Evolutionary conservation across 1,140 invertebrate species (phyloP), one percentile per base, ranked within the genome.

Genomic region (Palaemon carinicauda): DNA sequence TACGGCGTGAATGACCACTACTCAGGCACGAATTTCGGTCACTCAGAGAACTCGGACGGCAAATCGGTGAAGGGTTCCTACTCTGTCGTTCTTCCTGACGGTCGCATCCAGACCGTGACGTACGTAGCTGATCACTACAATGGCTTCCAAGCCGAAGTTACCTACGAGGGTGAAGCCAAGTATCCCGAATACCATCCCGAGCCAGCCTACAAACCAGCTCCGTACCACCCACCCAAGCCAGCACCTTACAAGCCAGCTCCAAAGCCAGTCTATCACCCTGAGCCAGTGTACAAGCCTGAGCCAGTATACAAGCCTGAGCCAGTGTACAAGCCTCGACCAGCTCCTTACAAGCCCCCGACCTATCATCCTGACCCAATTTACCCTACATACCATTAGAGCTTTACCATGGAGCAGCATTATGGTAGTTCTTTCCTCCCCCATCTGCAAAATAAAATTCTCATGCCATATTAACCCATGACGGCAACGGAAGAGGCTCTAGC

Each of bases 11-110:
- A 86, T 51, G 90, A 90, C 73, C 74, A 90, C 52, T 90, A 90
- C 88, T 80, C 88, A 4, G 90, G 90, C 52, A 74, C 90, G 27
- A 88, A 90, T 79, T 90, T 89, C 87, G 89, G 88, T 24, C 89
- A 89, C 84, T 60, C 69, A 3, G 90, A 90, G 88, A 89, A 87
- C 24, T 87, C 88, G 12, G 90, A 90, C 78, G 90, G 90, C 27
- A 88, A 90, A 80, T 82, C 82, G 29, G 89, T 90, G n/a, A 88
- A 73, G n/a, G 90, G 90, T 1, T 90, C 88, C 31, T 90, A 90
- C 90, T 83, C 80, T 2, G 90, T 90, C n/a, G 88, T 87, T 14
- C 90, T 90, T 50, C 90, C 90, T 10, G 90, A 90, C 78, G 90
- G 90, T 29, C 89, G 90, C 54, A 89, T 89, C 56, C 90, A 90